These are phyloP conservation scores for pig (Sus scrofa) DNA, from an alignment of 2,113 vertebrate genomes.

Conservation along the genomic window DNA sequence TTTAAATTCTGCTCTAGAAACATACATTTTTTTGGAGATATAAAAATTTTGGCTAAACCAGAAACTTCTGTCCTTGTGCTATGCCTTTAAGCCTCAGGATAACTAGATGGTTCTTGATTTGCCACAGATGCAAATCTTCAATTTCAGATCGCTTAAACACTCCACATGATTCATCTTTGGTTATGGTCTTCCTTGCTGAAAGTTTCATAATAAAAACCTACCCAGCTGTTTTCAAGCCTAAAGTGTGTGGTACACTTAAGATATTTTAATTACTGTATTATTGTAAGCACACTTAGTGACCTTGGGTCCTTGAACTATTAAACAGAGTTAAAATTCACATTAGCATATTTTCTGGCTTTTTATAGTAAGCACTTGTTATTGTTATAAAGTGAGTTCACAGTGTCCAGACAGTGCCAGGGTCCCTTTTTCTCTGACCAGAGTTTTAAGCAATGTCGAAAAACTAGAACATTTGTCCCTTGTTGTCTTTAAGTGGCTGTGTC, in stretches of 20 bases:
- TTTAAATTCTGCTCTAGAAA: not conserved
- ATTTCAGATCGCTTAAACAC: not conserved
- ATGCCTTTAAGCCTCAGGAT: not conserved
- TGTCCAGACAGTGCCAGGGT: not conserved
- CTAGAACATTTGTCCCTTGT: not conserved
- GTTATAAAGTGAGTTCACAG: not conserved
- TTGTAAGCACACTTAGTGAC: not conserved
- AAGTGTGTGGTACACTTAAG: not conserved
- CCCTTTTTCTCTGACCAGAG: not conserved
- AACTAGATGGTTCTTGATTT: not conserved
- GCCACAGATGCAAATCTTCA: not conserved
- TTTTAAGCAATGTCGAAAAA: not conserved
- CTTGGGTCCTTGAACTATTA: not conserved
- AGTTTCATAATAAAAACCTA: not conserved
- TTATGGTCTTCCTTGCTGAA: not conserved
- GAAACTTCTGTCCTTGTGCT: not conserved
- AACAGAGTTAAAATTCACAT: not conserved
- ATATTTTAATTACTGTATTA: not conserved
- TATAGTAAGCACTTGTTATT: not conserved
- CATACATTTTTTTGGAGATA: not conserved
- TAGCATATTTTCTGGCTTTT: not conserved
- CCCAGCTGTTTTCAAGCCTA: not conserved
- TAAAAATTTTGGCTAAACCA: not conserved
- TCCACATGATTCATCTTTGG: not conserved
- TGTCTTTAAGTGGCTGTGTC: slow-evolving; percentile 17